Conservation (phyloP, 1,140 invertebrate genomes). For the Gryllus bimaculatus region DNA sequence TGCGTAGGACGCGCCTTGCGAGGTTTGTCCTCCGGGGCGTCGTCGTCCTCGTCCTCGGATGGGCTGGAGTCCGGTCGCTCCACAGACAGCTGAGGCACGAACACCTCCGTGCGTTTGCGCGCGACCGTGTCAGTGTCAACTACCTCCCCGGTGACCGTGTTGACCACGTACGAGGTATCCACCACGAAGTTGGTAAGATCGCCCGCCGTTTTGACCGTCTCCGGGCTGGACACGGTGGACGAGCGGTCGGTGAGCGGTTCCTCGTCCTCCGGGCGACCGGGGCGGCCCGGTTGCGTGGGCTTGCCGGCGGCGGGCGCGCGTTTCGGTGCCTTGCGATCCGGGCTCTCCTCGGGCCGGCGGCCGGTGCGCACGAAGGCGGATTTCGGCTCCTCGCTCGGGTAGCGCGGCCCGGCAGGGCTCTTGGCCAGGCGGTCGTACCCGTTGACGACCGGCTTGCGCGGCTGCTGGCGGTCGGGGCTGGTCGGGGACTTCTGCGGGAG, state of each 20-base stretch:
- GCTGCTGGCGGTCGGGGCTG: not conserved
- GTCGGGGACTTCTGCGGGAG: not conserved
- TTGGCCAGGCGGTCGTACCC: not conserved
- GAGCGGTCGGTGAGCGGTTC: slow-evolving; percentile 11
- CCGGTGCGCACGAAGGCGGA: not conserved
- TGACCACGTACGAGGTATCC: not conserved
- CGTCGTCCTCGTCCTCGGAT: not conserved
- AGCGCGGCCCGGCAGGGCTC: not conserved
- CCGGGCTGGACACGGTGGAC: slow-evolving; percentile 22
- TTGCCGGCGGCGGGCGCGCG: not conserved
- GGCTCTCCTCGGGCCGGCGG: not conserved
- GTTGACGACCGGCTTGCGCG: not conserved
- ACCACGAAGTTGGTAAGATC: slow-evolving; percentile 1
- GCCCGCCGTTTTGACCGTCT: slow-evolving; percentile 23
- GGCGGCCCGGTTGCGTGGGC: not conserved
- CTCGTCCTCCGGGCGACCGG: not conserved
- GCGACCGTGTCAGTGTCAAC: slow-evolving; percentile 10
- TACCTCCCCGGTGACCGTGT: not conserved
- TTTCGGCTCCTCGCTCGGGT: not conserved
- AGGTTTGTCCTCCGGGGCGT: not conserved
- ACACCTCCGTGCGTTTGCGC: slow-evolving; percentile 8
- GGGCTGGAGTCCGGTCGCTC: not conserved
- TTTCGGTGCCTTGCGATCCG: not conserved
- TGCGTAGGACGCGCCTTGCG: not conserved
- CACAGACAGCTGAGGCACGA: not conserved